phyloP scores from a whole-genome alignment of 2,888 invertebrate species.

The Terebella lapidaria region DNA sequence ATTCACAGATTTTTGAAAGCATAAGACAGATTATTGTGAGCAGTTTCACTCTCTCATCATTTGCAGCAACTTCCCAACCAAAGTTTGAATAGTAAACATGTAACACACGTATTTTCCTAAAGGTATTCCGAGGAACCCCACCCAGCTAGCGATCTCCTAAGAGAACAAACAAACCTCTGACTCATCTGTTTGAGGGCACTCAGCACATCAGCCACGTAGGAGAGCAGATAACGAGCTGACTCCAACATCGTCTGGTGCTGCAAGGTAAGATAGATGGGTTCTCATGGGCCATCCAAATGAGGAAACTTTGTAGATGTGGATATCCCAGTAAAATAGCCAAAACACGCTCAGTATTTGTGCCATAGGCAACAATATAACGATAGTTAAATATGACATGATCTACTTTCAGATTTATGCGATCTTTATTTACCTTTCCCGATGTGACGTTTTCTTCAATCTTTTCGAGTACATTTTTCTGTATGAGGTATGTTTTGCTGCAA shows the following conservation, averaged over 20 bases:
- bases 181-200: conserved; percentile 56
- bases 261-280: neutral
- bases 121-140: too few relatives aligned
- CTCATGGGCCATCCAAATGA: too few relatives aligned
- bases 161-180: conserved; percentile 37
- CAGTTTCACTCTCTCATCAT: too few relatives aligned
- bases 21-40: too few relatives aligned
- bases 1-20: too few relatives aligned
- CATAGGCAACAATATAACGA: neutral
- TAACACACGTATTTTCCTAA: too few relatives aligned
- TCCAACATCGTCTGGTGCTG: conserved; percentile 51
- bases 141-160: too few relatives aligned
- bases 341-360: neutral
- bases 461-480: conserved; percentile 60
- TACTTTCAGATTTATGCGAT: too few relatives aligned
- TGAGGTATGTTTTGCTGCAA: conserved; percentile 59
- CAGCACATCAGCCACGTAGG: conserved; percentile 76
- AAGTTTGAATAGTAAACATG: too few relatives aligned
- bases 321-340: neutral
- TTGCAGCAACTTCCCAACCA: too few relatives aligned
- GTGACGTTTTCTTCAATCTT: conserved; percentile 58
- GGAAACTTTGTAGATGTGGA: neutral
- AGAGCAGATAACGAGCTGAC: conserved; percentile 72
- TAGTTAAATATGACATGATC: neutral
- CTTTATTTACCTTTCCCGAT: conserved; percentile 49